These are phyloP conservation scores for Lutraria lutraria DNA, from an alignment of 2,888 invertebrate genomes.

Conservation along the genomic window DNA sequence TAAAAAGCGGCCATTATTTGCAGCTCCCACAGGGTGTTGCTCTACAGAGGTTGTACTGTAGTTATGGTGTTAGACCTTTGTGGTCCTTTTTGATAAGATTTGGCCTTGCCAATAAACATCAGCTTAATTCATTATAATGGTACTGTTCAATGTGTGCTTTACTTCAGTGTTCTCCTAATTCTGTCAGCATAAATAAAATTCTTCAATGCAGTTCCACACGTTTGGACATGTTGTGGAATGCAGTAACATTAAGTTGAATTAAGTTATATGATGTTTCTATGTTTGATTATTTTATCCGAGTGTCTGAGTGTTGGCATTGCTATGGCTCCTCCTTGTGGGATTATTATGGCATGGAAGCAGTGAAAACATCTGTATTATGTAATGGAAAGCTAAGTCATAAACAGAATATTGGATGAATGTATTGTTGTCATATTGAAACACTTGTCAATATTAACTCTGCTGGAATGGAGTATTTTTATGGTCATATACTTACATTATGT, in stretches of 20 bases:
- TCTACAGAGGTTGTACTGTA: no score
- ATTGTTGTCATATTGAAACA: neutral
- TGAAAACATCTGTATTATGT: conserved; percentile 5
- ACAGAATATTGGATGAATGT: conserved; percentile 11
- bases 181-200: neutral
- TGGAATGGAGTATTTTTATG: neutral
- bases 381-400: neutral
- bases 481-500: no score
- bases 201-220: neutral
- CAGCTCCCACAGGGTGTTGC: no score
- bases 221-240: neutral
- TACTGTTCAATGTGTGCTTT: no score
- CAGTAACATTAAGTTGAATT: conserved; percentile 3
- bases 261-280: neutral
- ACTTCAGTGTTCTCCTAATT: neutral
- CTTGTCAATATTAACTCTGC: neutral
- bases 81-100: no score
- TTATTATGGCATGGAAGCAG: neutral
- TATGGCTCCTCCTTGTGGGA: neutral
- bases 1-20: no score
- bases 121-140: no score
- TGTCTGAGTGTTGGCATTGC: neutral
- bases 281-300: neutral
- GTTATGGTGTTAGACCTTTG: no score
- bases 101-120: no score